Evolutionary conservation across 2,888 invertebrate genomes (phyloP).

Genomic region (Ectemnius continuus): DNA sequence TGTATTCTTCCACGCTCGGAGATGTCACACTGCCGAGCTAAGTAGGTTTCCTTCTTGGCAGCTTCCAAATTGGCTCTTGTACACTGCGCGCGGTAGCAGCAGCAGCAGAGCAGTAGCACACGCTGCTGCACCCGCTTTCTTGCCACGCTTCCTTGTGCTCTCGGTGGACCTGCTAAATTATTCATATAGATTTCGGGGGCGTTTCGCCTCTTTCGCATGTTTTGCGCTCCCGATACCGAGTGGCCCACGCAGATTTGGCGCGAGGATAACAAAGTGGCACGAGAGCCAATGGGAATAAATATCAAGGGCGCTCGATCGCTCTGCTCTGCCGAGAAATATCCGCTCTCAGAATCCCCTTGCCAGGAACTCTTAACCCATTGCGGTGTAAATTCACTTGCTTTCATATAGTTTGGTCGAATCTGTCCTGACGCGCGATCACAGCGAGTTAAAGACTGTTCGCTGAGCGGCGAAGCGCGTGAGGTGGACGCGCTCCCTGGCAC

Average conservation of each 20-base stretch:
- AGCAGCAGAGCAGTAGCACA: neutral
- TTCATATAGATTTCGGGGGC: slow-evolving; percentile 19
- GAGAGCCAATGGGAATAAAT: slow-evolving; percentile 3
- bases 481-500: slow-evolving; percentile 33
- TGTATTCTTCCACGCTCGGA: slow-evolving; percentile 44
- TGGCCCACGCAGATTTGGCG: neutral
- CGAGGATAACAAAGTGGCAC: neutral
- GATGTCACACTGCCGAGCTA: slow-evolving; percentile 37
- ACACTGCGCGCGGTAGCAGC: neutral
- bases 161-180: slow-evolving; percentile 24
- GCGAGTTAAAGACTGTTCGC: slow-evolving; percentile 38
- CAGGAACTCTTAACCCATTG: no score
- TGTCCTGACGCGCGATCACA: neutral
- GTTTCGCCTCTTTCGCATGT: neutral
- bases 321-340: no score
- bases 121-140: slow-evolving; percentile 11
- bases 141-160: neutral
- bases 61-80: slow-evolving; percentile 38
- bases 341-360: neutral
- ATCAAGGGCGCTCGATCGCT: neutral
- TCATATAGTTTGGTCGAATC: no score
- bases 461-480: slow-evolving; percentile 45
- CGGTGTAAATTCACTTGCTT: no score
- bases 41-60: slow-evolving; percentile 52
- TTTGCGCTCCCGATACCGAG: neutral